Evolutionary conservation across 2,113 vertebrate species (phyloP), one percentile per base, ranked within the genome.

Genomic region (Corythoichthys haematopterus): DNA sequence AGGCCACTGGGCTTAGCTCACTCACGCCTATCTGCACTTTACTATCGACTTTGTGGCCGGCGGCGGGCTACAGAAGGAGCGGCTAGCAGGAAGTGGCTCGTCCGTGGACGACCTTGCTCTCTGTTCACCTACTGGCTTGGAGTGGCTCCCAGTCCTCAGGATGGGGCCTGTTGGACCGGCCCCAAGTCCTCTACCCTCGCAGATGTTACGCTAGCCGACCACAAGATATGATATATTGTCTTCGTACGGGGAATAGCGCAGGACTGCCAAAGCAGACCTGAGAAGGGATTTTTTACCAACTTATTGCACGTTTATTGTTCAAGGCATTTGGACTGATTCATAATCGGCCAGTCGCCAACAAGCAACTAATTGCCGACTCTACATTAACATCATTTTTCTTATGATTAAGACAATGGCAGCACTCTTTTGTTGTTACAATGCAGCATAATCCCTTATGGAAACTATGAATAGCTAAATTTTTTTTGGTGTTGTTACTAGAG

Each of bases 41-140:
- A 64, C 76, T 82, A 77, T 85, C 76, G 83, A 83, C 80, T 84
- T 80, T 86, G 68, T 81, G 80, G 84, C 81, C 52, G 60, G 59
- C 59, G n/a, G 64, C 65, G 77, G 83, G 79, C 87, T 70, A 36
- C 68, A 77, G 56, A 47, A 47, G 76, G 77, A 88, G 83, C 86
- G 88, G 85, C 86, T 90, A 87, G 77, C 82, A 37, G 77, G 77
- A 76, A 79, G 85, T 72, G 69, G 84, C 53, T 84, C 90, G 91
- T 90, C 91, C 91, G 79, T 90, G 90, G 91, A 93, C 86, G 91
- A 92, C 91, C 91, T 93, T 93, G 91, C 90, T 91, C 33, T 36
- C 90, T 78, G 80, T 84, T 92, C 91, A 92, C 91, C 91, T 89
- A 80, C 86, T 75, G 88, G 84, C 89, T 92, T 93, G 91, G 91